Base-by-base conservation (phyloP, 53 echinoderm and acorn worm genomes). In the Holothuria leucospilota region DNA sequence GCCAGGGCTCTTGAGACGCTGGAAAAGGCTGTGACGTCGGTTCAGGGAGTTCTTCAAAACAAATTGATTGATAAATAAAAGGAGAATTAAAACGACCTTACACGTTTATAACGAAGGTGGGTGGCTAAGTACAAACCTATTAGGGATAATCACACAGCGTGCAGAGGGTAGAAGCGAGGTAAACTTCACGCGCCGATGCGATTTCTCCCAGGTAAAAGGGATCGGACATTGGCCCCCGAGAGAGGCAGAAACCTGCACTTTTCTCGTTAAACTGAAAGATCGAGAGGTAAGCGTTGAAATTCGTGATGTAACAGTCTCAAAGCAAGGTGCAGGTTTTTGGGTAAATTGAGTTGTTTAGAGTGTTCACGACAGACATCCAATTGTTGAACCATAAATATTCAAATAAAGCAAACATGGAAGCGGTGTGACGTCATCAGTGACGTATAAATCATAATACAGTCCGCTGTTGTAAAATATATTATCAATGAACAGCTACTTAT, bases 21-120 rank as follows among this genome's bases (percentile, higher is more conserved):
- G 75, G 25, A 75, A 75, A 75, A 51, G 75, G 51, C 75, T 49
- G 52, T 75, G 75, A 75, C 75, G 75, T 75, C 27, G 75, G 75
- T 75, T 51, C 51, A 42, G 75, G 75, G 75, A 51, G 75, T 75
- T 75, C 75, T 75, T 75, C 75, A 75, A 75, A 75, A 75, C 51
- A 75, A 75, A 75, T 75, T 75, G 75, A 75, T 75, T 75, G 75
- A 75, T 75, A 75, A 72, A 72, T 72, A 75, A 42, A 75, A 75
- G 39, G 51, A 68, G 30, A 34, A 40, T 39, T 39, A 70, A 70
- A 70, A 70, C 38, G 34, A 70, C 41, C 41, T 40, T 29, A 75
- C 51, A 75, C 51, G 75, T 75, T 49, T 39, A 75, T 51, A 27
- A 39, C 49, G 75, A 75, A 75, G 75, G 75, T 75, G 51, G 49